Base-by-base conservation (phyloP, 2,888 invertebrate genomes). In the Cantharis rufa region DNA sequence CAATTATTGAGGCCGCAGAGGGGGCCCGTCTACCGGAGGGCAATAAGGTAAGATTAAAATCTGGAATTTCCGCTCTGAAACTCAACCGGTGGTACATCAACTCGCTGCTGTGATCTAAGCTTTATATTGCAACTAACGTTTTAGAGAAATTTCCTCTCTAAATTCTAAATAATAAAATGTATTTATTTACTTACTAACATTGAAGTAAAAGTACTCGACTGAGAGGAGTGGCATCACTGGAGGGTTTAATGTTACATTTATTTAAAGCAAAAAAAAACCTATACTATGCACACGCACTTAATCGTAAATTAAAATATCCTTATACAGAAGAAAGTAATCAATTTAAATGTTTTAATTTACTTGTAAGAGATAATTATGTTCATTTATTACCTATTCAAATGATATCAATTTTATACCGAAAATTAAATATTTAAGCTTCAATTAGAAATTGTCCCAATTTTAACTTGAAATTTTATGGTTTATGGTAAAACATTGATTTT, bases 91-190 rank as follows among this genome's bases (percentile, higher is more conserved):
- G 63, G 10, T 15, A 63, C 13, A 63, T 18, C 18, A 63, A 18
- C 3, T 63, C 2, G 3, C 7, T 63, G 18, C 13, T 63, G 63
- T 3, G 15, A 62, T 16, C 15, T 62, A 62, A 62, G 4, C 32
- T 13, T 32, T 32, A 13, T n/a, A 13, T 13, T 32, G n/a, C n/a
- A 75, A 74, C 27, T 48, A 75, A 74, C 28, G 66, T 66, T 74
- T 27, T 16, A 48, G 61, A 70, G 74, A 75, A 75, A 75, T 70
- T 70, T 62, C 61, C 70, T 71, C 70, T 75, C 74, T 75, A 75
- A 66, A 75, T 16, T 27, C 18, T 18, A 18, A 3, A 7, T n/a
- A 24, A 24, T 9, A 66, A 66, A 66, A 13, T n/a, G 21, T 24
- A 66, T 66, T 66, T 21, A n/a, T 21, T 66, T 66, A 21, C 24